Percentiles rank a stretch among this genome's conserved stretches.
Conservation (phyloP, 2,888 invertebrate species). For the Salpingus planirostris region DNA sequence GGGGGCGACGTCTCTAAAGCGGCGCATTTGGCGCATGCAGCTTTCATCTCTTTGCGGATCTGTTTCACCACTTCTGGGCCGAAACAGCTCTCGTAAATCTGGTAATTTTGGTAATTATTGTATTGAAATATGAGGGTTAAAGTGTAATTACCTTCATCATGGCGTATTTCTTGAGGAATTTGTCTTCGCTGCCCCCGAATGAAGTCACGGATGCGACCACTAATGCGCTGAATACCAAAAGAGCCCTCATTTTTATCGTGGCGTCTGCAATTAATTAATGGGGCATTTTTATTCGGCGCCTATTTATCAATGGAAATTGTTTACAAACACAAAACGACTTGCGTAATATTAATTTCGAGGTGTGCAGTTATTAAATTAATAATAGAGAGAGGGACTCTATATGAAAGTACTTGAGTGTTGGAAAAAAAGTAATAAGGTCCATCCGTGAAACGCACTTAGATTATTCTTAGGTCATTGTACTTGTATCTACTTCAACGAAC, state of each 20-base stretch:
- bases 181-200: slow-evolving; percentile 53
- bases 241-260: slow-evolving; percentile 19
- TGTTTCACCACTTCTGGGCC: slow-evolving; percentile 58
- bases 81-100: slow-evolving; percentile 66
- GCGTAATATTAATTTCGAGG: neutral
- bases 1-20: slow-evolving; percentile 41
- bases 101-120: neutral
- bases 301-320: too few relatives aligned
- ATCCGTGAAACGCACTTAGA: too few relatives aligned
- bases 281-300: too few relatives aligned
- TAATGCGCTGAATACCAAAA: slow-evolving; percentile 6
- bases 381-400: too few relatives aligned
- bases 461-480: too few relatives aligned
- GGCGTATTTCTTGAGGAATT: slow-evolving; percentile 61
- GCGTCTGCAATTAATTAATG: neutral
- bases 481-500: too few relatives aligned
- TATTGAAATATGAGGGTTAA: too few relatives aligned
- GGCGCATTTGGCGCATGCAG: slow-evolving; percentile 57
- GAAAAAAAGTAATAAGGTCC: too few relatives aligned
- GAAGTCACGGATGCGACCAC: slow-evolving; percentile 30
- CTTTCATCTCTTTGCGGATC: slow-evolving; percentile 58
- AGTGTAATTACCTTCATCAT: slow-evolving; percentile 49
- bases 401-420: too few relatives aligned
- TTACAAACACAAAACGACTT: neutral
- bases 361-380: too few relatives aligned